Conservation (phyloP, 2,888 invertebrate genomes). For the Caenorhabditis parvicauda region DNA sequence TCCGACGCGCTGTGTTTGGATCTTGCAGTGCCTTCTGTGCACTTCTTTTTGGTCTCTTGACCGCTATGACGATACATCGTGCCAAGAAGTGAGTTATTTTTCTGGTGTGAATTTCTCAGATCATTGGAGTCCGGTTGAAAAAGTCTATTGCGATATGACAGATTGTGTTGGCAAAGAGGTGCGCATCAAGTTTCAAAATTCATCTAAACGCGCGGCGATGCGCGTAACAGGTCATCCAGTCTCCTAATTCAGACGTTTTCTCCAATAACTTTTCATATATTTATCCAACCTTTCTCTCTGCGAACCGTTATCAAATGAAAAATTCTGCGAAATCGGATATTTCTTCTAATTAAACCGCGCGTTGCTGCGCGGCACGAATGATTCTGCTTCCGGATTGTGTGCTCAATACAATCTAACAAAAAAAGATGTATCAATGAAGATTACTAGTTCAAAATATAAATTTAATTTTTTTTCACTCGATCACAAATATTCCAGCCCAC, state of each 20-base stretch:
- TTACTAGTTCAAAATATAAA: neutral
- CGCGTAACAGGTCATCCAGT: too few relatives aligned
- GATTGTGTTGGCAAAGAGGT: too few relatives aligned
- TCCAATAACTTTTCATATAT: neutral
- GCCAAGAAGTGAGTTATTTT: constrained; percentile 35
- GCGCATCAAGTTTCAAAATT: too few relatives aligned
- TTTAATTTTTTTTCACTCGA: neutral
- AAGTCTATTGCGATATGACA: neutral
- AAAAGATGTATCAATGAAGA: too few relatives aligned
- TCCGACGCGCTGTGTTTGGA: constrained; percentile 43
- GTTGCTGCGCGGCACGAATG: too few relatives aligned
- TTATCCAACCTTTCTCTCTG: too few relatives aligned
- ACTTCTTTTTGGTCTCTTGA: constrained; percentile 47
- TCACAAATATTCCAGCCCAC: constrained; percentile 28
- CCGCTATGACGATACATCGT: constrained; percentile 36
- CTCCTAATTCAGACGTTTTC: neutral
- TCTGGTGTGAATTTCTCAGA: neutral
- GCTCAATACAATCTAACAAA: too few relatives aligned
- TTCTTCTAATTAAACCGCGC: too few relatives aligned
- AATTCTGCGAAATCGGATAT: neutral
- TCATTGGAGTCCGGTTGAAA: neutral
- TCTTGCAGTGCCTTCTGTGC: constrained; percentile 46
- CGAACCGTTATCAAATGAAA: too few relatives aligned
- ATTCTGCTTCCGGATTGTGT: too few relatives aligned
- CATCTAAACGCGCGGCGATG: too few relatives aligned